Conservation (phyloP, 2,888 invertebrate genomes). For the Nephrocerus scutellatus region DNA sequence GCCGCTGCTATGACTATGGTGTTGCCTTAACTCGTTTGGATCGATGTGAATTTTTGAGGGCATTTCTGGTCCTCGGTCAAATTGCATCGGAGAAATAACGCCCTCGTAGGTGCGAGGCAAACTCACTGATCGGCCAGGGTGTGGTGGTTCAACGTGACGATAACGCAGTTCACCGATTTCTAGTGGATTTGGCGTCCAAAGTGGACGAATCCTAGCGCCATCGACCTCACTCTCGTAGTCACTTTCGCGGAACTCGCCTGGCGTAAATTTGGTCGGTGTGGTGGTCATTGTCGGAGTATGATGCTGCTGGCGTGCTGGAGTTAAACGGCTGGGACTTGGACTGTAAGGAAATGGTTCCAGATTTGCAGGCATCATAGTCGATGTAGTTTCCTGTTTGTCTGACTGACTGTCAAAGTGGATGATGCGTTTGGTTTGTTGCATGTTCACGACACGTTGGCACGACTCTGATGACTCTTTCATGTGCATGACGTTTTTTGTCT, state of each 20-base stretch:
- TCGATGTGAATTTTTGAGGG: constrained; percentile 42
- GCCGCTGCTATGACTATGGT: constrained; percentile 32
- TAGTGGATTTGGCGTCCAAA: constrained; percentile 58
- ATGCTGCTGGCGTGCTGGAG: constrained; percentile 40
- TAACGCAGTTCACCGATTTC: constrained; percentile 55
- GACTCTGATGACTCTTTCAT: constrained; percentile 64
- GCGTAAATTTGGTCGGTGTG: constrained; percentile 59
- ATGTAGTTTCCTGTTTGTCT: constrained; percentile 29
- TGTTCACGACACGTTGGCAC: constrained; percentile 58
- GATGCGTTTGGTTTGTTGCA: constrained; percentile 62
- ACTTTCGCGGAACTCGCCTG: constrained; percentile 59
- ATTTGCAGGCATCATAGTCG: constrained; percentile 12
- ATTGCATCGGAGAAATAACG: constrained; percentile 57
- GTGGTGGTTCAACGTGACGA: constrained; percentile 57
- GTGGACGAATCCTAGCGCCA: constrained; percentile 53
- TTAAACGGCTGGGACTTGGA: constrained; percentile 43
- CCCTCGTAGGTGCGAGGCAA: constrained; percentile 50
- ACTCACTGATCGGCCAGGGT: constrained; percentile 49
- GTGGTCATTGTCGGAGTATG: constrained; percentile 51
- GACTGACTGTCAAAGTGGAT: constrained; percentile 58
- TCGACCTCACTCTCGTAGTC: constrained; percentile 67
- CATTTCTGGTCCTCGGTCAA: constrained; percentile 52
- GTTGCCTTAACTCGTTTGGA: constrained; percentile 30
- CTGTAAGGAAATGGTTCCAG: constrained; percentile 50
- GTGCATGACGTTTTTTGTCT: constrained; percentile 62